Evolutionary conservation across 2,888 invertebrate species (phyloP), one percentile per base, ranked within the genome.

Genomic region (Lasioglossum leucozonium): DNA sequence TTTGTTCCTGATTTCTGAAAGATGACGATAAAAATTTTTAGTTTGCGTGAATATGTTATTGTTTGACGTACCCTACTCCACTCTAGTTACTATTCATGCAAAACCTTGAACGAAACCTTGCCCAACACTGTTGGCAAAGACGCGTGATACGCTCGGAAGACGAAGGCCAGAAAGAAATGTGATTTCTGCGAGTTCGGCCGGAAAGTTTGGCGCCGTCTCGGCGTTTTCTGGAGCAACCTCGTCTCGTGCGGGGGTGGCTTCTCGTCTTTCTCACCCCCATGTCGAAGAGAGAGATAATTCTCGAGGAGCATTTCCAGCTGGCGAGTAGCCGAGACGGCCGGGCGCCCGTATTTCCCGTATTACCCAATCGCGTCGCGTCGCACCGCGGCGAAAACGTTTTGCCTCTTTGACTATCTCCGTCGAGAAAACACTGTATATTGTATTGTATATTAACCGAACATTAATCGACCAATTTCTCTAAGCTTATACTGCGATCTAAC

Each of bases 401-500:
- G 76, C 42, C 78, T 69, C 58, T 85, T 79, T 62, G 76, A 51
- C 78, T 18, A 55, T 55, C 83, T 74, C 26, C 55, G 34, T 84
- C 72, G 22, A 81, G 44, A 62, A 67, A 72, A 73, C 47, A 84
- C 30, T 55, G 55, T 55, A 55, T 55, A 55, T 55, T n/a, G 55
- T 55, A 55, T 55, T 75, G 78, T 82, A 73, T 84, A 81, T 77
- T 74, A 37, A 81, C 85, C 22, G 75, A 71, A 80, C 85, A 89
- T 91, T 91, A 90, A 92, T 91, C 88, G 91, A 92, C 90, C 92
- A 93, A 93, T 92, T 92, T 91, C 91, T 93, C 89, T 92, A 92
- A 91, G 92, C 92, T 92, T 91, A 89, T 82, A 80, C 84, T 90
- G 88, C 77, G 83, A 89, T 86, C 67, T 89, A 91, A 88, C 67